These are phyloP conservation scores for Hedychridium roseum DNA, from an alignment of 2,888 invertebrate genomes.

Conservation along the genomic window DNA sequence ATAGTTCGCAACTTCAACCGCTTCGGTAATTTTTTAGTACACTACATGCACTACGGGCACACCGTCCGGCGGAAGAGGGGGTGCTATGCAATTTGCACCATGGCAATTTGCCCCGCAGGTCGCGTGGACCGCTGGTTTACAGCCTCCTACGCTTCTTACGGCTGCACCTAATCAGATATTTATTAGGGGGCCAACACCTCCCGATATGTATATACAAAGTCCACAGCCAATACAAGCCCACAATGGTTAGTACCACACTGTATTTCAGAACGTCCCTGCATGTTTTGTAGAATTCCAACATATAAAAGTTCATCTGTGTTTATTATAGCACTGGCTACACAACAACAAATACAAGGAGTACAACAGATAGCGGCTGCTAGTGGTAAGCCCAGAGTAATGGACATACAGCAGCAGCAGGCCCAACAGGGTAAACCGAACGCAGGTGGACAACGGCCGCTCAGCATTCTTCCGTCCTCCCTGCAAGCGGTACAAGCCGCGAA, in stretches of 20 bases:
- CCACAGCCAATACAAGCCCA: constrained; percentile 75
- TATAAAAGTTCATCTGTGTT: background rate
- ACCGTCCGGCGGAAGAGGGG: constrained; percentile 52
- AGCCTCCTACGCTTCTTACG: constrained; percentile 72
- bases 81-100: constrained; percentile 77
- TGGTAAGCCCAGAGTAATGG: constrained; percentile 58
- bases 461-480: constrained; percentile 70
- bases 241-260: constrained; percentile 68
- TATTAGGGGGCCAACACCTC: constrained; percentile 78
- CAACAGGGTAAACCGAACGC: constrained; percentile 51
- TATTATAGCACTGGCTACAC: constrained; percentile 56
- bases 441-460: constrained; percentile 58
- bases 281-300: background rate
- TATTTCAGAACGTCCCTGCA: background rate
- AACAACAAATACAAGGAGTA: constrained; percentile 62
- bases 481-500: constrained; percentile 67
- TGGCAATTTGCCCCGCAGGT: constrained; percentile 84
- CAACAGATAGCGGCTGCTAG: constrained; percentile 61
- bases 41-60: constrained; percentile 60
- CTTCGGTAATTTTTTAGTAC: constrained; percentile 47
- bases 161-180: constrained; percentile 81
- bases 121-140: constrained; percentile 80
- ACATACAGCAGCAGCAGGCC: constrained; percentile 62
- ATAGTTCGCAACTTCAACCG: background rate
- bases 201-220: constrained; percentile 87